phyloP scores from a whole-genome alignment of 2,888 invertebrate genomes.

The Idaea dimidiata region DNA sequence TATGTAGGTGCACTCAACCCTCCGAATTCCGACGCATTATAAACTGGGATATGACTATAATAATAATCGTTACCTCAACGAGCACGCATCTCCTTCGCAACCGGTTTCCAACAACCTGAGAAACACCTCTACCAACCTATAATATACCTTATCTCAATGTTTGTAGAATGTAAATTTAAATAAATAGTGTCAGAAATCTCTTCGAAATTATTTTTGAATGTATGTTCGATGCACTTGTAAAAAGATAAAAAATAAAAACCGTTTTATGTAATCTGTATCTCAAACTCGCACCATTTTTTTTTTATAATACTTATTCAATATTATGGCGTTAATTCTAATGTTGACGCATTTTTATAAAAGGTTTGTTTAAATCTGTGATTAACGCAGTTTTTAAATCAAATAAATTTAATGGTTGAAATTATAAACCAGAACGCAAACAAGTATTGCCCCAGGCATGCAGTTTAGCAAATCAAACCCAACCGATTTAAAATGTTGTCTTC shows the following conservation, averaged over 20 bases:
- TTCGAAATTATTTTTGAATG: conserved; percentile 34
- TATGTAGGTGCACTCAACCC: conserved; percentile 45
- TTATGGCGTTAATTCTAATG: not conserved
- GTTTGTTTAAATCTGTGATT: not conserved
- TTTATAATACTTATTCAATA: conserved; percentile 7
- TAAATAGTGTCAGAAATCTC: conserved; percentile 23
- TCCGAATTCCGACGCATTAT: conserved; percentile 52
- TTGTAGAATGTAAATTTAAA: conserved; percentile 18
- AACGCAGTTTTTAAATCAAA: conserved; percentile 6
- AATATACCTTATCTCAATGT: conserved; percentile 24
- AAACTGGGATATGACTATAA: conserved; percentile 41
- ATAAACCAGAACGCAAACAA: conserved; percentile 27
- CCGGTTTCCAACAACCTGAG: conserved; percentile 47
- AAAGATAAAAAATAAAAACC: conserved; percentile 11
- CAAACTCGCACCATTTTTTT: conserved; percentile 14
- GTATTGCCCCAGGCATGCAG: conserved; percentile 36
- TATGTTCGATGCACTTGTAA: conserved; percentile 33
- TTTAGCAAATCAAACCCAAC: conserved; percentile 39
- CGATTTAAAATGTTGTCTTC: conserved; percentile 37
- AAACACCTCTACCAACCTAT: conserved; percentile 22
- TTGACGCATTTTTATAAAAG: not conserved
- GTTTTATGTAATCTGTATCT: conserved; percentile 32
- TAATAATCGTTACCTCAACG: conserved; percentile 66
- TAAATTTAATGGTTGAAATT: conserved; percentile 22
- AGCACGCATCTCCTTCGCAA: conserved; percentile 53